Base-by-base conservation (phyloP, 2,888 invertebrate genomes). In the Polydrusus cervinus region DNA sequence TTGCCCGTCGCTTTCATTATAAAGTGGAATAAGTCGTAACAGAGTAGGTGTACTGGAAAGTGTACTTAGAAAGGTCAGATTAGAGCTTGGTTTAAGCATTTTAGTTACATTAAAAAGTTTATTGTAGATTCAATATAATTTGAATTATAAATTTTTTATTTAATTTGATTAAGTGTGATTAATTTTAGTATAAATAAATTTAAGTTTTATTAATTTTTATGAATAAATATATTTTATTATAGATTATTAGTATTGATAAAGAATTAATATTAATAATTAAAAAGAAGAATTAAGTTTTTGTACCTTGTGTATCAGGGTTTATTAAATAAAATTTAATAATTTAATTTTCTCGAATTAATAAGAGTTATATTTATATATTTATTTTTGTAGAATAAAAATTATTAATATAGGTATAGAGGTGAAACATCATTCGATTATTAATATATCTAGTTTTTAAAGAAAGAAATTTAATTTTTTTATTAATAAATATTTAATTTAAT, bases 1-100 rank as follows among this genome's bases (percentile, higher is more conserved):
- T 92, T 91, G 93, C 93, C 93, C 93, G 92, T 93, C 92, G 88
- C 91, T 92, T 91, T 92, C 91, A 89, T 89, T 84, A 82, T 79
- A 89, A 91, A 82, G 87, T 90, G 90, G 88, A 91, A 93, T 91
- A 93, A 25, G 25, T 25, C 25, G 25, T 25, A 25, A 25, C 25
- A 25, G 25, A 25, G 25, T 25, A 25, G 25, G 88, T 87, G 89
- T 92, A 92, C 90, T 90, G 92, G 92, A 93, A 93, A 90, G 90
- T 92, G 90, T 89, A 88, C 89, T 91, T 92, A 90, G 91, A 89
- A 89, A 88, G 88, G 83, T 55, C 89, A 90, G 89, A 89, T 90
- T 90, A 90, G 87, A 91, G 89, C 90, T 91, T 90, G 88, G 83
- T 25, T 67, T 84, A 90, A 91, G 90, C 86, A 87, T 90, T 90